A percentile compares a stretch with the other conserved stretches of the same genome.
These are phyloP conservation scores for Calidris pugnax DNA, from an alignment of 2,113 vertebrate genomes.

Conservation along the genomic window DNA sequence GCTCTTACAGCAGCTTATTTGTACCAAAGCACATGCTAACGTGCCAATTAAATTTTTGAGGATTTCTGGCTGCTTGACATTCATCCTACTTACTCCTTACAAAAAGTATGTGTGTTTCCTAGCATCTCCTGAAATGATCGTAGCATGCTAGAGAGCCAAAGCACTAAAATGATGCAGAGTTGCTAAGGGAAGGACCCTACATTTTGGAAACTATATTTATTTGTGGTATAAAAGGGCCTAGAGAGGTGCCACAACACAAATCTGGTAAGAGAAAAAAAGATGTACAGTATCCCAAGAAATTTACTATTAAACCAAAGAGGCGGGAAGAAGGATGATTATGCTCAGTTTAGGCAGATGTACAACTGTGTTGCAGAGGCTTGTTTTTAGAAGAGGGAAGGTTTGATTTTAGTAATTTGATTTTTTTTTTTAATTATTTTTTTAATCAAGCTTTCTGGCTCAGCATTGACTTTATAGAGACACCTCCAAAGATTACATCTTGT, in stretches of 20 bases:
- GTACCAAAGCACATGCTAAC: not conserved
- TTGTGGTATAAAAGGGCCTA: not conserved
- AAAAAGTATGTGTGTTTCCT: not conserved
- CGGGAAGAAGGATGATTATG: not conserved
- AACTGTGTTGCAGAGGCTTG: not conserved
- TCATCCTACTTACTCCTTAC: not conserved
- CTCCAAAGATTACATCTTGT: not conserved
- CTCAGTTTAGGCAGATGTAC: not conserved
- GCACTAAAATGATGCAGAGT: not conserved
- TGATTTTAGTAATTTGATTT: not conserved
- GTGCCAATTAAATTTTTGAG: not conserved
- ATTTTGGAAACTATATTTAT: not conserved
- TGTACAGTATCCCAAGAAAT: not conserved
- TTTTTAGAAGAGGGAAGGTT: not conserved
- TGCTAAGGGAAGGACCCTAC: not conserved
- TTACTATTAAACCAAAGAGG: not conserved
- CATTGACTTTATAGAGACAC: not conserved
- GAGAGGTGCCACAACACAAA: not conserved
- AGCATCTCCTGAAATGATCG: not conserved
- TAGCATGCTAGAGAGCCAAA: not conserved
- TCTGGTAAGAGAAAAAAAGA: not conserved
- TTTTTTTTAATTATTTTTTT: not conserved
- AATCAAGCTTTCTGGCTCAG: not conserved
- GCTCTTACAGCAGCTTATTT: not conserved
- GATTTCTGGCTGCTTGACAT: conserved; percentile 16